Evolutionary conservation across 2,888 invertebrate species (phyloP).

Genomic region (Polylopha cassiicola): DNA sequence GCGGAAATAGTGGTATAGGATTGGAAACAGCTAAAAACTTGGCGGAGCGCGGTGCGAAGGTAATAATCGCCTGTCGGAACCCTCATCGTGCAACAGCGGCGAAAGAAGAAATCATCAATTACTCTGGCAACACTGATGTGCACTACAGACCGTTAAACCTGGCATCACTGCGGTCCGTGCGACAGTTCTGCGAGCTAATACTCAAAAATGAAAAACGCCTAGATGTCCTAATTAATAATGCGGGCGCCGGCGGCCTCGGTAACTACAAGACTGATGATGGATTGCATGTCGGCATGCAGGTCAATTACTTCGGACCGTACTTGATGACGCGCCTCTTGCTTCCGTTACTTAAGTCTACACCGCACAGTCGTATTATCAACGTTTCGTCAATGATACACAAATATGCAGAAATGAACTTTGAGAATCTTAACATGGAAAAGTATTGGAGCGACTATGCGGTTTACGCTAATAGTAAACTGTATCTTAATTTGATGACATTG

Average conservation of each 20-base stretch:
- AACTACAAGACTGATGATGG: constrained; percentile 70
- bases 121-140: constrained; percentile 57
- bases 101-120: constrained; percentile 53
- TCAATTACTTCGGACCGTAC: constrained; percentile 80
- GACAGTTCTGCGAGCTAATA: constrained; percentile 76
- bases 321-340: constrained; percentile 75
- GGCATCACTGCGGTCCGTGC: constrained; percentile 64
- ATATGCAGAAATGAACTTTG: constrained; percentile 25
- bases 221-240: constrained; percentile 63
- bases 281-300: constrained; percentile 74
- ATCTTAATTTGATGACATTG: constrained; percentile 79
- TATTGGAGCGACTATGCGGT: constrained; percentile 71
- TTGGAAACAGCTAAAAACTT: constrained; percentile 73
- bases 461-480: constrained; percentile 78
- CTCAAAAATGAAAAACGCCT: constrained; percentile 56
- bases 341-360: constrained; percentile 48
- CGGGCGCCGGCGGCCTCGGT: constrained; percentile 41
- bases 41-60: constrained; percentile 68
- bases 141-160: constrained; percentile 61
- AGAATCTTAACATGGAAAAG: constrained; percentile 41
- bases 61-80: constrained; percentile 73
- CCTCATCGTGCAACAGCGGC: constrained; percentile 54
- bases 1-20: constrained; percentile 73
- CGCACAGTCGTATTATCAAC: constrained; percentile 71
- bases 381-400: constrained; percentile 69